phyloP scores from a whole-genome alignment of 2,113 vertebrate genomes.

The Coturnix japonica region DNA sequence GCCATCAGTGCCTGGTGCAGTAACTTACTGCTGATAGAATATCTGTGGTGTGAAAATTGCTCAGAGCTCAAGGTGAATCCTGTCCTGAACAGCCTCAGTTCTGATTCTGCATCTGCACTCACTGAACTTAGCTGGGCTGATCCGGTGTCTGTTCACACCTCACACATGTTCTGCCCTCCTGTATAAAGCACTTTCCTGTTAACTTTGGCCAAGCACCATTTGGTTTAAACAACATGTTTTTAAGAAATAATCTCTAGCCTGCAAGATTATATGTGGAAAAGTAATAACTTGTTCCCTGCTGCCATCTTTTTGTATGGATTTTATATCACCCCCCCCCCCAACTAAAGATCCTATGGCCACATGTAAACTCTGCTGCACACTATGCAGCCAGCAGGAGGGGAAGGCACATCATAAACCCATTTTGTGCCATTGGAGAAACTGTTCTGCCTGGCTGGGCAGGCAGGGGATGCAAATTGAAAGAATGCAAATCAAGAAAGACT shows the following conservation, averaged over 20 bases:
- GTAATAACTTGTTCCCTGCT: neutral
- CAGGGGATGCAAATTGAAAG: neutral
- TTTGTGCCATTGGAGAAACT: neutral
- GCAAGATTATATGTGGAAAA: neutral
- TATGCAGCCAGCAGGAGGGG: neutral
- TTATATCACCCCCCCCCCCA: neutral
- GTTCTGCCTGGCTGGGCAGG: slow-evolving; percentile 1
- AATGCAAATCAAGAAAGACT: neutral
- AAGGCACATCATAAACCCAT: neutral
- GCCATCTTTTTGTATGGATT: neutral
- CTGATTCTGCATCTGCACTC: neutral
- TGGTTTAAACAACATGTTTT: neutral
- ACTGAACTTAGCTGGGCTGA: neutral
- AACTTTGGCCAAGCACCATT: neutral
- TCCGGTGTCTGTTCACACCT: neutral
- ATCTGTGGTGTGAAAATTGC: neutral
- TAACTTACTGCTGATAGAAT: neutral
- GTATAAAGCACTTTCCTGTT: neutral
- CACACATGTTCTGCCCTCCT: neutral
- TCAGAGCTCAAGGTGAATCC: neutral
- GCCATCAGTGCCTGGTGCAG: neutral
- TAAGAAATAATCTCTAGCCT: neutral
- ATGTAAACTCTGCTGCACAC: neutral
- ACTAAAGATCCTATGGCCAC: neutral
- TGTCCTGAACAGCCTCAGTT: neutral